Percentiles rank a stretch among this genome's conserved stretches.
Evolutionary conservation across 2,888 invertebrate genomes (phyloP).

Genomic region (Ormyrus pomaceus): DNA sequence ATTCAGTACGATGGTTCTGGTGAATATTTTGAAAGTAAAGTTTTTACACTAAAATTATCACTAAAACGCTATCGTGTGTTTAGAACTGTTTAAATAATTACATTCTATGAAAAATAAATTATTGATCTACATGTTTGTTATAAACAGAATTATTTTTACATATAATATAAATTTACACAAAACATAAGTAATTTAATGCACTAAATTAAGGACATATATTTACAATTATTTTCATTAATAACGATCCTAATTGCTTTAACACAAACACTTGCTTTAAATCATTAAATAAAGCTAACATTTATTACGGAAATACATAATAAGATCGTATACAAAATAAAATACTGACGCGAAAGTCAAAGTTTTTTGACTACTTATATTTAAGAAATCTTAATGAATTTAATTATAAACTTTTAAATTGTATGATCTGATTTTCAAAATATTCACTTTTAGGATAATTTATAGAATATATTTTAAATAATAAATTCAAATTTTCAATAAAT

Average conservation of each 20-base stretch:
- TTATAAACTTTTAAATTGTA: neutral
- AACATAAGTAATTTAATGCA: neutral
- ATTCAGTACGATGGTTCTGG: constrained; percentile 8
- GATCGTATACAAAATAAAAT: too few species aligned
- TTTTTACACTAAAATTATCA: neutral
- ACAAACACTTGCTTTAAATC: too few species aligned
- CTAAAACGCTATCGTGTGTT: neutral
- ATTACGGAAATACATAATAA: too few species aligned
- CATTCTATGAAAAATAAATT: neutral
- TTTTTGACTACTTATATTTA: too few species aligned
- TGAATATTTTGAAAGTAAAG: constrained; percentile 49
- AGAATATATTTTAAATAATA: neutral
- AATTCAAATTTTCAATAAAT: constrained; percentile 5
- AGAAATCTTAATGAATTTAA: neutral
- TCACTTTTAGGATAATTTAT: constrained; percentile 19
- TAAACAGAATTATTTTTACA: neutral
- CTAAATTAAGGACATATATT: too few species aligned
- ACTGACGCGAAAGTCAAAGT: too few species aligned
- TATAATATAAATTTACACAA: neutral
- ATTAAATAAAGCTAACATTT: too few species aligned
- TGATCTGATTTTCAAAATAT: constrained; percentile 47
- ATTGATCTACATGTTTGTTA: too few species aligned
- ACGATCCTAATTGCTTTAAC: too few species aligned
- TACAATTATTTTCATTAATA: too few species aligned
- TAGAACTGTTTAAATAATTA: constrained; percentile 1